Evolutionary conservation across 2,113 vertebrate species (phyloP).

Genomic region (Candoia aspera): DNA sequence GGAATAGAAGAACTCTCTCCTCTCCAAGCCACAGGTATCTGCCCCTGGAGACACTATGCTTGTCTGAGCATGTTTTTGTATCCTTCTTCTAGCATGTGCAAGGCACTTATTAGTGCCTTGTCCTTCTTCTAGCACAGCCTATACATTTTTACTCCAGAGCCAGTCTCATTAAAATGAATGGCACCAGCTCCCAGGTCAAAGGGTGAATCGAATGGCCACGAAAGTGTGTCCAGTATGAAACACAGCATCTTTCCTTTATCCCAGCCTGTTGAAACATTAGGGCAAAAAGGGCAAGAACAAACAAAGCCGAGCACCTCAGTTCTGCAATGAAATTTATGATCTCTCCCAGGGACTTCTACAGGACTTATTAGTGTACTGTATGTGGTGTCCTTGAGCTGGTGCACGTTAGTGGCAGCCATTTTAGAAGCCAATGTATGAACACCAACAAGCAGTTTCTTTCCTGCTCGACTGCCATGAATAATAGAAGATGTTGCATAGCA

Average conservation of each 20-base stretch:
- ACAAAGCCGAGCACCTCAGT: neutral
- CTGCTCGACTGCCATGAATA: slow-evolving; percentile 68
- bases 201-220: too few relatives aligned
- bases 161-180: too few relatives aligned
- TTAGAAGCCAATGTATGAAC: slow-evolving; percentile 66
- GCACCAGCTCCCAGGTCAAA: too few relatives aligned
- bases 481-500: slow-evolving; percentile 59
- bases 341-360: neutral
- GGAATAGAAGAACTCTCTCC: too few relatives aligned
- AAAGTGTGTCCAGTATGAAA: too few relatives aligned
- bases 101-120: too few relatives aligned
- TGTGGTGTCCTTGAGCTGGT: slow-evolving; percentile 32
- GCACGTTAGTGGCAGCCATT: slow-evolving; percentile 65
- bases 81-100: too few relatives aligned
- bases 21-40: too few relatives aligned
- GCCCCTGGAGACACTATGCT: too few relatives aligned
- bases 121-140: too few relatives aligned
- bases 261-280: neutral
- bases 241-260: neutral
- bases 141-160: too few relatives aligned
- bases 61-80: too few relatives aligned
- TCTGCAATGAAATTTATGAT: neutral
- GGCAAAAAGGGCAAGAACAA: neutral
- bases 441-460: slow-evolving; percentile 52
- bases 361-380: neutral